These are phyloP conservation scores for Myrmophylax atrothorax DNA, from an alignment of 2,113 vertebrate genomes.

Conservation along the genomic window DNA sequence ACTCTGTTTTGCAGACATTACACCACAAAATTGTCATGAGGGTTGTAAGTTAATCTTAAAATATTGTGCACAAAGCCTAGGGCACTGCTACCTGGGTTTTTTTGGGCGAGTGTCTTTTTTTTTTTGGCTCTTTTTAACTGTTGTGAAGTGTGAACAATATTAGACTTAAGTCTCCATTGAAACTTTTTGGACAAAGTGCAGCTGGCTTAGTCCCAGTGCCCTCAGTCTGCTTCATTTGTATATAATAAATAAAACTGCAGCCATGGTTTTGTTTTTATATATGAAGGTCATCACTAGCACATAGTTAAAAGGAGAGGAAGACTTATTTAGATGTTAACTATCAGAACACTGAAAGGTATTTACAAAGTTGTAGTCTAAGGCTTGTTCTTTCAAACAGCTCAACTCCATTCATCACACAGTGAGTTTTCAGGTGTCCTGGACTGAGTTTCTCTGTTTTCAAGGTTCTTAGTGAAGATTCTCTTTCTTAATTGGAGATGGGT, in stretches of 20 bases:
- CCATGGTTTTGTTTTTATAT: neutral
- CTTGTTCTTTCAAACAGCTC: neutral
- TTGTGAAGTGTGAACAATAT: neutral
- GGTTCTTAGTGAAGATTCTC: neutral
- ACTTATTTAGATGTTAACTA: neutral
- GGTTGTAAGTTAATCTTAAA: neutral
- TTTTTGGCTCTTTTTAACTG: neutral
- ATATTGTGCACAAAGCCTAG: neutral
- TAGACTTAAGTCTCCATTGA: neutral
- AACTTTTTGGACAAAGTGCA: neutral
- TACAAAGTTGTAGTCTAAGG: neutral
- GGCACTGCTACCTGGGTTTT: neutral
- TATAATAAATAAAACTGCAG: neutral
- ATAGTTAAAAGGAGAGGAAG: neutral
- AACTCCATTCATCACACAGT: neutral
- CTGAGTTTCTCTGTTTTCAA: neutral
- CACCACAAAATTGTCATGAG: neutral
- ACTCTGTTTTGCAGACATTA: neutral
- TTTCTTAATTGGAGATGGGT: neutral
- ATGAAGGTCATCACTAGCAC: neutral
- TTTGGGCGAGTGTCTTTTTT: neutral
- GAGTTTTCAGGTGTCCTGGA: neutral
- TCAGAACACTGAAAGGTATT: neutral
- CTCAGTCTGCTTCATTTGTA: neutral
- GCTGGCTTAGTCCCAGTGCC: neutral